phyloP scores from a whole-genome alignment of 1,140 invertebrate genomes.

The Macrostomum lignano region DNA sequence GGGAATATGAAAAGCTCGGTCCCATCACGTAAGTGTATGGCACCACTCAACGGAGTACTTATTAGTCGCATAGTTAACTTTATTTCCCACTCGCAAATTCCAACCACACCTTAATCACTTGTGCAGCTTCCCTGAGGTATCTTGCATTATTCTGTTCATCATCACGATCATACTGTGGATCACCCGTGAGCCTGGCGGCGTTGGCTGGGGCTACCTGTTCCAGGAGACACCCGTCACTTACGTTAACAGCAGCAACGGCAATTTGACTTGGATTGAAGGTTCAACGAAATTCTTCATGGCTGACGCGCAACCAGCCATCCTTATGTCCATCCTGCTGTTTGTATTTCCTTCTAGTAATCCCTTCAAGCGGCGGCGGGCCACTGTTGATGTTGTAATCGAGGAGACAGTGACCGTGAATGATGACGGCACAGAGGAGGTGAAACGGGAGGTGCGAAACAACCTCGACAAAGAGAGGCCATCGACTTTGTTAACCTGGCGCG shows the following conservation, averaged over 20 bases:
- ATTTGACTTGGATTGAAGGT: conserved; percentile 2
- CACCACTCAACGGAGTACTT: too few relatives aligned
- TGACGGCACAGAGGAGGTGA: too few relatives aligned
- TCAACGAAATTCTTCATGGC: conserved; percentile 26
- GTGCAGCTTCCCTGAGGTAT: conserved; percentile 41
- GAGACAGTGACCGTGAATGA: too few relatives aligned
- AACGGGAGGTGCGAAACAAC: too few relatives aligned
- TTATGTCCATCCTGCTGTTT: conserved; percentile 14
- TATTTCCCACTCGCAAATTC: too few relatives aligned
- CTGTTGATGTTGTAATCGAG: too few relatives aligned
- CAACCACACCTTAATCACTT: too few relatives aligned
- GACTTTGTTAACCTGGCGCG: conserved; percentile 22
- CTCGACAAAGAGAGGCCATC: too few relatives aligned
- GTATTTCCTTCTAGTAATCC: conserved; percentile 12
- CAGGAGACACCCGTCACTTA: conserved; percentile 10
- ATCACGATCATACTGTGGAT: conserved; percentile 59
- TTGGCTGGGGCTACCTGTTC: conserved; percentile 36
- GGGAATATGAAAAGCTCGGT: conserved; percentile 45
- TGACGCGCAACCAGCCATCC: conserved; percentile 15
- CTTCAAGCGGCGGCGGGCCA: too few relatives aligned
- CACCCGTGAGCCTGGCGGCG: conserved; percentile 48
- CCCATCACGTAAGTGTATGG: conserved; percentile 40
- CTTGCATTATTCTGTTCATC: conserved; percentile 45
- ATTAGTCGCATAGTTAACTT: too few relatives aligned
- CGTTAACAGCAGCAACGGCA: too few relatives aligned